These are phyloP conservation scores for Nomada ruficornis DNA, from an alignment of 2,888 invertebrate genomes.

Conservation along the genomic window DNA sequence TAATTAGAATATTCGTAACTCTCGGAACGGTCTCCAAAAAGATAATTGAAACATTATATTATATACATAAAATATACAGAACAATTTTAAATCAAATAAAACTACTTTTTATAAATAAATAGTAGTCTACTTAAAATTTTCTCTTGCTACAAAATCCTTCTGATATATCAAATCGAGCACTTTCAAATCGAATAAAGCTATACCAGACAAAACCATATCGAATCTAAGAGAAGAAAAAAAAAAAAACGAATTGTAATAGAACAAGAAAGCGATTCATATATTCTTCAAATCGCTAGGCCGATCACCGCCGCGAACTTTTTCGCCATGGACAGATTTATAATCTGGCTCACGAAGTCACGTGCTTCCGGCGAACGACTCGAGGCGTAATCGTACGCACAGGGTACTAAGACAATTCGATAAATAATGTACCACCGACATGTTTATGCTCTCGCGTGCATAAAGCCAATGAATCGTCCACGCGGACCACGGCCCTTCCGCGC, in stretches of 20 bases:
- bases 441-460: slow-evolving; percentile 77
- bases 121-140: no score
- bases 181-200: no score
- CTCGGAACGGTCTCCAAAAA: no score
- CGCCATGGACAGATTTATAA: slow-evolving; percentile 44
- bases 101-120: no score
- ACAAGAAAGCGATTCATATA: neutral
- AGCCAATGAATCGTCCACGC: slow-evolving; percentile 66
- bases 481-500: slow-evolving; percentile 61
- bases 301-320: neutral
- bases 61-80: no score
- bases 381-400: slow-evolving; percentile 46
- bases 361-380: slow-evolving; percentile 40
- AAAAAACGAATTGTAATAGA: neutral
- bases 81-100: no score
- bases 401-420: slow-evolving; percentile 79
- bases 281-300: slow-evolving; percentile 21
- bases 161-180: no score
- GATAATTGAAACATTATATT: no score
- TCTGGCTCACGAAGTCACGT: slow-evolving; percentile 31
- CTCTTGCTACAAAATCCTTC: no score
- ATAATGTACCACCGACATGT: slow-evolving; percentile 77
- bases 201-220: neutral
- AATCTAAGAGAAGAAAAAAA: neutral
- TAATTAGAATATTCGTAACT: no score